phyloP scores from a whole-genome alignment of 2,113 vertebrate species.

The Heterotis niloticus region DNA sequence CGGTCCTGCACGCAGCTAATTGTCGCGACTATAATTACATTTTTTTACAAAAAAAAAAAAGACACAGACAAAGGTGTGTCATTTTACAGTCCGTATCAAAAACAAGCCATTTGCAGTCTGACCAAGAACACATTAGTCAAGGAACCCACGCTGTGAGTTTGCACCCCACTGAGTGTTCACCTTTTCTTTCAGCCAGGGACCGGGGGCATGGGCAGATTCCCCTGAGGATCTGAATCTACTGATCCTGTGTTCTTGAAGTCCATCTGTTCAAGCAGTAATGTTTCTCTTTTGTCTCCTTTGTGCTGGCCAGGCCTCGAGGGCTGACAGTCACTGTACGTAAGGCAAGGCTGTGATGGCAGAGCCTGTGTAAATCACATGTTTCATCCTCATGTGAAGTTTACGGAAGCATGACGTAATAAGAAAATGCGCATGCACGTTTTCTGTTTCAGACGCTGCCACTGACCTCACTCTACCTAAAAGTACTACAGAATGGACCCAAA shows the following conservation, averaged over 20 bases:
- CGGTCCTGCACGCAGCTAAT: constrained; percentile 42
- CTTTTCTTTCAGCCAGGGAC: constrained; percentile 48
- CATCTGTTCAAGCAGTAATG: neutral
- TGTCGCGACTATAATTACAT: constrained; percentile 43
- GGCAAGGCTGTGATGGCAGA: too few relatives aligned
- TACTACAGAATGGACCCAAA: too few relatives aligned
- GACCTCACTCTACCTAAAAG: too few relatives aligned
- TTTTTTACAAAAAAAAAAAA: constrained; percentile 36
- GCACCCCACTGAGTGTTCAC: constrained; percentile 43
- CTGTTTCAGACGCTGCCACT: too few relatives aligned
- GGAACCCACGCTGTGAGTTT: constrained; percentile 43
- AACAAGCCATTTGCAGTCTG: constrained; percentile 43
- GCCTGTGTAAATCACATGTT: too few relatives aligned
- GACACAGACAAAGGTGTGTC: constrained; percentile 32
- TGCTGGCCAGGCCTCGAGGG: too few relatives aligned
- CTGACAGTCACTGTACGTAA: too few relatives aligned
- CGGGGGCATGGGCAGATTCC: constrained; percentile 30
- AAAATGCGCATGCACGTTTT: too few relatives aligned
- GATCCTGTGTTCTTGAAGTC: constrained; percentile 39
- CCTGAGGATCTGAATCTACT: constrained; percentile 44
- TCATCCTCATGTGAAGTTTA: too few relatives aligned
- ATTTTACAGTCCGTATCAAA: constrained; percentile 48
- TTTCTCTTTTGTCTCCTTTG: too few relatives aligned
- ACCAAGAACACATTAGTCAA: constrained; percentile 51
- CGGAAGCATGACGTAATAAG: too few relatives aligned